These are phyloP conservation scores for Bradynema listronoti DNA, from an alignment of 1,140 invertebrate species.

Conservation along the genomic window DNA sequence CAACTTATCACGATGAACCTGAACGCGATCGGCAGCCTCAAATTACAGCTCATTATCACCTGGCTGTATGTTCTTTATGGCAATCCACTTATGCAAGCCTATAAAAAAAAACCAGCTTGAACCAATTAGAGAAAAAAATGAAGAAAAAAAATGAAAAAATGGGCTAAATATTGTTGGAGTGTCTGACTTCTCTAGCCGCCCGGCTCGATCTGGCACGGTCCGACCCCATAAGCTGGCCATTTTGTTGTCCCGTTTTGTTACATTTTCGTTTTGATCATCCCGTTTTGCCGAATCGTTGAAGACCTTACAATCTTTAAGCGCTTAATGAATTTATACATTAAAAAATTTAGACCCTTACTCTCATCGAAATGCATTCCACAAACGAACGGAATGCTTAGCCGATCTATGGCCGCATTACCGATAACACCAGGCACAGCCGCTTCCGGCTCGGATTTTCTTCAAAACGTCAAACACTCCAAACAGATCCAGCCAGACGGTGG, in stretches of 20 bases:
- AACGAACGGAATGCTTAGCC: background rate
- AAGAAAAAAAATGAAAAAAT: too few species aligned
- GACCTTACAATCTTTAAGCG: background rate
- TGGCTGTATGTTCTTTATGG: conserved; percentile 63
- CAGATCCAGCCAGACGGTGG: too few species aligned
- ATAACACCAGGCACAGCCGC: background rate
- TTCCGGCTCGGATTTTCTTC: background rate
- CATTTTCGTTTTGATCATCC: too few species aligned
- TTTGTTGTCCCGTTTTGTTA: too few species aligned
- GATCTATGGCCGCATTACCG: background rate
- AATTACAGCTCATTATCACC: conserved; percentile 65
- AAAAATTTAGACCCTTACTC: conserved; percentile 27
- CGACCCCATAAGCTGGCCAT: too few species aligned
- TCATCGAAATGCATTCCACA: conserved; percentile 30
- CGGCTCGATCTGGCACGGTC: too few species aligned
- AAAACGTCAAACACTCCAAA: conserved; percentile 3
- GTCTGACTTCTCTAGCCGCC: too few species aligned
- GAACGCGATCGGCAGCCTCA: conserved; percentile 66
- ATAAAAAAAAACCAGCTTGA: too few species aligned
- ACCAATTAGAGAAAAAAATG: too few species aligned
- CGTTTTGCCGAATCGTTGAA: too few species aligned
- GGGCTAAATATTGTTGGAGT: too few species aligned
- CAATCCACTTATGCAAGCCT: too few species aligned
- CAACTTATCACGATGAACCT: conserved; percentile 67
- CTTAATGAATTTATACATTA: conserved; percentile 3